A percentile compares a stretch with the other conserved stretches of the same genome.
Conservation (phyloP, 2,113 vertebrate genomes). For the Ophthalmolycus amberensis region DNA sequence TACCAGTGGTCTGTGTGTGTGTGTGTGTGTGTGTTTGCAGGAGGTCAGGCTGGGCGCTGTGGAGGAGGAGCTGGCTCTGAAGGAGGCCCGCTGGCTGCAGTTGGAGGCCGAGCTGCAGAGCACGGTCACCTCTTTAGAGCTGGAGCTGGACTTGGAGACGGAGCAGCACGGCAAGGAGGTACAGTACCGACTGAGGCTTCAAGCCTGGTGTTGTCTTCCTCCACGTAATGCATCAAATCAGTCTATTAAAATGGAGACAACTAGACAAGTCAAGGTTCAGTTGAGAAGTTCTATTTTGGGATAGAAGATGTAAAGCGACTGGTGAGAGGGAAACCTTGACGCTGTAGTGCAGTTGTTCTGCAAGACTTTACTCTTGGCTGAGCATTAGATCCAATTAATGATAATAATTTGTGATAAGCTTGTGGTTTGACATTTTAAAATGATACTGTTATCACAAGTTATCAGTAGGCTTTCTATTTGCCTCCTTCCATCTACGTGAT, state of each 20-base stretch:
- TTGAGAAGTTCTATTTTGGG: background rate
- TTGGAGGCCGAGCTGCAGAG: conserved; percentile 79
- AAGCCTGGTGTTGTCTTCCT: background rate
- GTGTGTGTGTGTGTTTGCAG: conserved; percentile 54
- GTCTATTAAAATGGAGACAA: background rate
- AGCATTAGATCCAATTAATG: background rate
- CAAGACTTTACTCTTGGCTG: background rate
- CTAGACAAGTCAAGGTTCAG: background rate
- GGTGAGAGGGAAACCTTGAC: background rate
- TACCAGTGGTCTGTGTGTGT: background rate
- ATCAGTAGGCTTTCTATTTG: background rate
- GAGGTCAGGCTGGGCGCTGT: conserved; percentile 56
- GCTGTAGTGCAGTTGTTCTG: background rate
- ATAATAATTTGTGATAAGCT: background rate
- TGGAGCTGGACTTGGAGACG: conserved; percentile 79
- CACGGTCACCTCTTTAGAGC: conserved; percentile 79
- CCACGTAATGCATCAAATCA: background rate
- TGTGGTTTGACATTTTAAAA: background rate
- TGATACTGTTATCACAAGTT: background rate
- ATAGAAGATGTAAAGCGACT: background rate
- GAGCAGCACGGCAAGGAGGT: conserved; percentile 82
- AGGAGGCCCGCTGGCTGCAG: conserved; percentile 82
- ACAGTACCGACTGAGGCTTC: background rate
- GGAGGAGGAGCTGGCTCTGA: conserved; percentile 78
- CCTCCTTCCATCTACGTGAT: background rate